phyloP scores from a whole-genome alignment of 2,888 invertebrate genomes.

The Phrixothrix hirtus region DNA sequence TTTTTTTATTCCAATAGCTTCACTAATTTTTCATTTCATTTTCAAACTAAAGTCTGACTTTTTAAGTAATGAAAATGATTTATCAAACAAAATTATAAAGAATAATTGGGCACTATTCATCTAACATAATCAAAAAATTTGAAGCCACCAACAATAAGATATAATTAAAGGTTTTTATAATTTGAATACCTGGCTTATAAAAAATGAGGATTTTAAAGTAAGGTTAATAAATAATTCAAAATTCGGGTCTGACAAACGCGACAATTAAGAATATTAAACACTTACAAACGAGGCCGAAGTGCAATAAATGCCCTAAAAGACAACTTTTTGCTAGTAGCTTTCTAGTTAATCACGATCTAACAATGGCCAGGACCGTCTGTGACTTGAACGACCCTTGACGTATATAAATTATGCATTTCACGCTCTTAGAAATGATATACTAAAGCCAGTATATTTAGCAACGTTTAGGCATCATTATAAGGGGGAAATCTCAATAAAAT shows the following conservation, averaged over 20 bases:
- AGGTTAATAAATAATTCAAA: constrained; percentile 29
- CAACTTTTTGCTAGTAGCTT: constrained; percentile 41
- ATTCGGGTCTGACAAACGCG: constrained; percentile 30
- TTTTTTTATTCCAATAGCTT: too few relatives aligned
- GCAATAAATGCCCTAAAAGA: constrained; percentile 33
- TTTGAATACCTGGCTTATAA: constrained; percentile 11
- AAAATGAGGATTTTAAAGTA: constrained; percentile 10
- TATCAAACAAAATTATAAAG: too few relatives aligned
- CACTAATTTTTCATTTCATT: too few relatives aligned
- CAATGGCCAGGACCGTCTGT: constrained; percentile 44
- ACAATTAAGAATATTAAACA: constrained; percentile 53
- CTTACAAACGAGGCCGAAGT: constrained; percentile 50
- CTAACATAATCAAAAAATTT: too few relatives aligned
- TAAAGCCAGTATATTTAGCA: constrained; percentile 52
- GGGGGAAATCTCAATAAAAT: constrained; percentile 49
- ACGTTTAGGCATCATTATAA: constrained; percentile 52
- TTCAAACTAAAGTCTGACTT: too few relatives aligned
- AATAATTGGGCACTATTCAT: too few relatives aligned
- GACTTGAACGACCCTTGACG: constrained; percentile 43
- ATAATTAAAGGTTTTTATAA: constrained; percentile 19
- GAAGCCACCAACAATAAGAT: constrained; percentile 21
- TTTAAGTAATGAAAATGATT: too few relatives aligned
- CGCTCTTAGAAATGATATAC: constrained; percentile 52
- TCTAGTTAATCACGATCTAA: constrained; percentile 50
- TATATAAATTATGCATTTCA: constrained; percentile 53